phyloP scores from a whole-genome alignment of 2,888 invertebrate genomes.

The Luperina testacea region DNA sequence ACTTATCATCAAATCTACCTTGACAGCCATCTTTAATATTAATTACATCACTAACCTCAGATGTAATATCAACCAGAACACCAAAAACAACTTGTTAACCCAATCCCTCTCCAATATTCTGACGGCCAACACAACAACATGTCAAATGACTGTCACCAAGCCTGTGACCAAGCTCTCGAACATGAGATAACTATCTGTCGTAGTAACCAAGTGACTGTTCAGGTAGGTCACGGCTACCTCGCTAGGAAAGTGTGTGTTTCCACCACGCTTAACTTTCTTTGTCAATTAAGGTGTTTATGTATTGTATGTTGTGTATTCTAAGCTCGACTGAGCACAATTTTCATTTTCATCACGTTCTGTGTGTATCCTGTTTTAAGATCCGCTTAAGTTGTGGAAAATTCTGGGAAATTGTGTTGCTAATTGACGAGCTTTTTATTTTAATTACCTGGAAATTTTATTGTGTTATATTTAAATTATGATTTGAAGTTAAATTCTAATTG shows the following conservation, averaged over 20 bases:
- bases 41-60: not conserved
- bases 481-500: not conserved
- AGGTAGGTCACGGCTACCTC: conserved; percentile 59
- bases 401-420: conserved; percentile 9
- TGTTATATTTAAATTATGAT: not conserved
- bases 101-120: conserved; percentile 10
- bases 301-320: conserved; percentile 40
- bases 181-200: conserved; percentile 28
- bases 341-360: conserved; percentile 56
- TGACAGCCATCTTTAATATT: not conserved
- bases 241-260: conserved; percentile 57
- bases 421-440: not conserved
- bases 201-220: conserved; percentile 32
- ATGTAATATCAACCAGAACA: not conserved
- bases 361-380: conserved; percentile 51
- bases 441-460: not conserved
- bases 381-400: conserved; percentile 28
- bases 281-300: conserved; percentile 53
- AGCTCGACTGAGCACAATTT: conserved; percentile 38
- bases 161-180: conserved; percentile 11
- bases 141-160: conserved; percentile 22
- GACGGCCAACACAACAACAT: conserved; percentile 2
- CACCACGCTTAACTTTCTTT: conserved; percentile 59
- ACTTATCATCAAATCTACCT: not conserved
- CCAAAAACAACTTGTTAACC: not conserved